Conservation (phyloP, 2,113 vertebrate genomes). For the Prolemur simus region DNA sequence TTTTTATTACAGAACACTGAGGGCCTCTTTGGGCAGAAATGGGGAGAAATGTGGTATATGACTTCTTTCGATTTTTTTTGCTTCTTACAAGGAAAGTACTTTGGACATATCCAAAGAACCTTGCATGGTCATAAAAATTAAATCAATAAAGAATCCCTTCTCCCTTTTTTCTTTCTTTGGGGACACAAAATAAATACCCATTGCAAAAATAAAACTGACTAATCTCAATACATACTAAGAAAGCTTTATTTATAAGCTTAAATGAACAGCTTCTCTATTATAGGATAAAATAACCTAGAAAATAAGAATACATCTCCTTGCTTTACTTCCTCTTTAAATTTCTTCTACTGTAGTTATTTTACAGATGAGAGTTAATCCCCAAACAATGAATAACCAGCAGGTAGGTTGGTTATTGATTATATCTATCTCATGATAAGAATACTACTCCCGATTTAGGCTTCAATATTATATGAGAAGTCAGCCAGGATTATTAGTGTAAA, state of each 20-base stretch:
- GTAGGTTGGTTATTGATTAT: background rate
- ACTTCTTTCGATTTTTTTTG: background rate
- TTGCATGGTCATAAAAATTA: background rate
- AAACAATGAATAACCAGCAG: background rate
- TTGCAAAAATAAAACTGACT: background rate
- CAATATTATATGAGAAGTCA: background rate
- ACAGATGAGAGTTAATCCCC: background rate
- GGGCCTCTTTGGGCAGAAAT: background rate
- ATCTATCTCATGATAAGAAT: background rate
- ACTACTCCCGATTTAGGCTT: background rate
- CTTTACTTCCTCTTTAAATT: background rate
- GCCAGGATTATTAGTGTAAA: background rate
- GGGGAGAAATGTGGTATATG: background rate
- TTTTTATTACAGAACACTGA: background rate
- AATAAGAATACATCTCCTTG: background rate
- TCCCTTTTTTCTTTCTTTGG: background rate
- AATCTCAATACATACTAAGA: background rate
- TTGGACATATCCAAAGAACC: background rate
- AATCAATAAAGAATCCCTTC: accelerated
- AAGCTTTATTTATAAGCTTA: background rate
- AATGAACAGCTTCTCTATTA: background rate
- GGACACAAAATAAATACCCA: background rate
- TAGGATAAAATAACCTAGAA: background rate
- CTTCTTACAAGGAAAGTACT: background rate
- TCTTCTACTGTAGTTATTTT: background rate